A percentile compares a stretch with the other conserved stretches of the same genome.
Conservation (phyloP, 2,113 vertebrate species). For the Plotosus lineatus region DNA sequence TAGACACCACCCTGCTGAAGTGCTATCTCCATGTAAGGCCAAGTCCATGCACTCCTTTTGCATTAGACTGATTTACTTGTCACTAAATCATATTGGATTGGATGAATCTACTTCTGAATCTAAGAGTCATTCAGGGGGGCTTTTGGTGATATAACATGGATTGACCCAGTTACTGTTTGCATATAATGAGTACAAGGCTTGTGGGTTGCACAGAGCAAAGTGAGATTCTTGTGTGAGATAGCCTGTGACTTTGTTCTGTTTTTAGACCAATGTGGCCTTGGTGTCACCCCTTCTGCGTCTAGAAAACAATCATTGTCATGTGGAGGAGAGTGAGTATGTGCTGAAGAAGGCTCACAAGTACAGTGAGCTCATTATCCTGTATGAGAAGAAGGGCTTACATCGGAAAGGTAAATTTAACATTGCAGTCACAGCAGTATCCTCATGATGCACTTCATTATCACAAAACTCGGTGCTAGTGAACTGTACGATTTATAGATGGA, state of each 20-base stretch:
- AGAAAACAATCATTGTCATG: conserved; percentile 98
- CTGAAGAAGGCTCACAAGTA: conserved; percentile 98
- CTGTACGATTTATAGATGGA: not conserved
- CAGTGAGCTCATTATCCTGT: conserved; percentile 96
- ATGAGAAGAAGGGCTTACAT: conserved; percentile 97
- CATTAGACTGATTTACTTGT: not conserved
- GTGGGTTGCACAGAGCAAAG: not conserved
- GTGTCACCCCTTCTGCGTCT: conserved; percentile 92
- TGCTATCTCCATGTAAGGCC: conserved; percentile 93
- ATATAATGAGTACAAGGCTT: not conserved
- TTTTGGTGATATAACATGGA: no score
- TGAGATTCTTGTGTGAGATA: not conserved
- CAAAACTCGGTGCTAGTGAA: not conserved
- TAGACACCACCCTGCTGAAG: conserved; percentile 94
- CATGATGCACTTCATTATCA: not conserved
- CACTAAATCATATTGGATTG: not conserved
- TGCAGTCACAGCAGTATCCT: not conserved
- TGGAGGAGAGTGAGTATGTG: conserved; percentile 96
- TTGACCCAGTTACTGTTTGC: not conserved
- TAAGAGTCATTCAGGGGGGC: no score
- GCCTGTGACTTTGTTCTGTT: not conserved
- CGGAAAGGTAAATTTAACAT: conserved; percentile 81
- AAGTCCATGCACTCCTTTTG: not conserved
- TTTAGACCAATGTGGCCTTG: conserved; percentile 92
- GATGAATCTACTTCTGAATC: no score